Base-by-base conservation (phyloP, 2,888 invertebrate genomes). In the Euproctis similis region DNA sequence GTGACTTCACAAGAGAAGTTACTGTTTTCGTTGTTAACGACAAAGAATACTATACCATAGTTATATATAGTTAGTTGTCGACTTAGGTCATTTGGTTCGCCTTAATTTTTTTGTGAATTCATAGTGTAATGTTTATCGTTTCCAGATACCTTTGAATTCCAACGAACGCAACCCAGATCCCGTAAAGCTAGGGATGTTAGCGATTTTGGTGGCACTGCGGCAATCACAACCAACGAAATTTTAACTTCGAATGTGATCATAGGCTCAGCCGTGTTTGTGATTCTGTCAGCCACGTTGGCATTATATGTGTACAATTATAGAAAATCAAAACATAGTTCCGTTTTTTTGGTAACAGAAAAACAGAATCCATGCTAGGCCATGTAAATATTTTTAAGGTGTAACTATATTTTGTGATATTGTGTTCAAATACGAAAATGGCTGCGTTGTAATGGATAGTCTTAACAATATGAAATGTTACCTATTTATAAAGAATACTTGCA, bases 131-230 rank as follows among this genome's bases (percentile, higher is more conserved):
- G 11, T 9, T 20, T 24, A 8, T 5, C 24, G 22, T 16, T 23
- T 32, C 31, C 71, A 85, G 86, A 75, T 53, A 62, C 63, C 29
- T 74, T 80, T 34, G 77, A 81, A 32, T 80, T 66, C 24, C 52
- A 68, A 6, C 59, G 71, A 34, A 77, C 74, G 1, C 56, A 68
- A 29, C 73, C 81, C 1, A 65, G 66, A 24, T 58, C 69, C n/a
- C 70, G 82, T 41, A 67, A 64, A 12, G 55, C 37, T 1, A 65
- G 82, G 59, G 80, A 80, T 28, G 40, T 76, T 0, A 67, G 64
- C 39, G 46, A 49, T 20, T 26, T 53, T 2, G 42, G 42, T 11
- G 49, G 53, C 13, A 36, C 51, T 2, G 24, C 46, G 1, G 28
- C 43, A 0, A 46, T 62, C 23, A 39, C 55, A 1, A 53, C 53